A percentile compares a stretch with the other conserved stretches of the same genome.
phyloP scores from a whole-genome alignment of 2,113 vertebrate species.

The Takifugu flavidus region DNA sequence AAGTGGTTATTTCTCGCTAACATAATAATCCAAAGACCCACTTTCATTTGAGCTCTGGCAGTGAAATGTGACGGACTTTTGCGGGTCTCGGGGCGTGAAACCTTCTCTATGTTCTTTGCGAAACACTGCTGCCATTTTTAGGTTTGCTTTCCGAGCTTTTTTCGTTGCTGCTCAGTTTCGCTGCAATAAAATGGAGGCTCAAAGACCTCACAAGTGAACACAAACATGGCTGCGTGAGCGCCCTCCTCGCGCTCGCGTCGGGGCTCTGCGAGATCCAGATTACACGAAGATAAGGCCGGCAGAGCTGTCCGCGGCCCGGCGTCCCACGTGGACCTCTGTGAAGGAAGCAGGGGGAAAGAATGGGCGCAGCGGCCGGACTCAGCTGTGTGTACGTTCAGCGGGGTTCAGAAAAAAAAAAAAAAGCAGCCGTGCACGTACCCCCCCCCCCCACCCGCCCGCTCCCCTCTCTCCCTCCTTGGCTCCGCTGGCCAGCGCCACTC shows the following conservation, averaged over 20 bases:
- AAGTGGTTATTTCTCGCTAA: too few relatives aligned
- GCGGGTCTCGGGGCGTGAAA: too few relatives aligned
- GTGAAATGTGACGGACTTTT: too few relatives aligned
- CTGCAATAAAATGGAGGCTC: background rate
- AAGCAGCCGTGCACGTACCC: constrained; percentile 75
- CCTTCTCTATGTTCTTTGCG: too few relatives aligned
- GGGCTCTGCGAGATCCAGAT: constrained; percentile 52
- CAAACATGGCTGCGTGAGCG: constrained; percentile 1
- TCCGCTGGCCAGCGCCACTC: constrained; percentile 63
- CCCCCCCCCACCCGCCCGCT: constrained; percentile 41
- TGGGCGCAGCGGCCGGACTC: constrained; percentile 62
- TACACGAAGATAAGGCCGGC: constrained; percentile 55
- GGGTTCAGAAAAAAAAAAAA: constrained; percentile 50
- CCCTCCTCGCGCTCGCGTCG: constrained; percentile 5
- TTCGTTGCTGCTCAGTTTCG: background rate
- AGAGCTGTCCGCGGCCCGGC: constrained; percentile 60
- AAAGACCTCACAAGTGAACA: constrained; percentile 6
- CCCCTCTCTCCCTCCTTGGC: constrained; percentile 33
- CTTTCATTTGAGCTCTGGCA: too few relatives aligned
- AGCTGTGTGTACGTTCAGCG: constrained; percentile 75
- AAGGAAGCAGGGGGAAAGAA: constrained; percentile 59
- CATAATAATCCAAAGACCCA: too few relatives aligned
- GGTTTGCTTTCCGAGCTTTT: too few relatives aligned
- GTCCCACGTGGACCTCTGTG: constrained; percentile 29
- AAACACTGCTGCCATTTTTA: too few relatives aligned